A percentile compares a stretch with the other conserved stretches of the same genome.
Evolutionary conservation across 2,888 invertebrate genomes (phyloP).

Genomic region (Meghimatium bilineatum): DNA sequence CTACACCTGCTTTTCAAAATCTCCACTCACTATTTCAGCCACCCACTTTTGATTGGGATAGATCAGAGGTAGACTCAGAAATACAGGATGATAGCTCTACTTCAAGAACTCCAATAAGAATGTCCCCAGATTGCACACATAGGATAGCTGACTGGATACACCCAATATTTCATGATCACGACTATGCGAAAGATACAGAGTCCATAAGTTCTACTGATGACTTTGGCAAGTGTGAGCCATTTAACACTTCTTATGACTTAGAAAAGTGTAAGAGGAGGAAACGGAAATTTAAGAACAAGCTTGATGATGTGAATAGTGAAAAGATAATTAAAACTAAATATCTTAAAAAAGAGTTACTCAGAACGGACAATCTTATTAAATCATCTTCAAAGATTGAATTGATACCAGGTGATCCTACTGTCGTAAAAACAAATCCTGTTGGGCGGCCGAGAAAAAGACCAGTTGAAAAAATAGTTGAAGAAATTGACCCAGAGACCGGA

Average conservation of each 20-base stretch:
- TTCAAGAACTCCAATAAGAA: slow-evolving; percentile 39
- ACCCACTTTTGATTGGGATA: slow-evolving; percentile 55
- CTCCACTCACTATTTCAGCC: slow-evolving; percentile 52
- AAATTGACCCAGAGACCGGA: slow-evolving; percentile 54
- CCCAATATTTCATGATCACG: slow-evolving; percentile 67
- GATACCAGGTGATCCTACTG: background rate
- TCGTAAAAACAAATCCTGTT: slow-evolving; percentile 47
- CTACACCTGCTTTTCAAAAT: slow-evolving; percentile 46
- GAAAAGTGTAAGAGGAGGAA: slow-evolving; percentile 38
- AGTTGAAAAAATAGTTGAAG: slow-evolving; percentile 41
- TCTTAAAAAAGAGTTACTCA: slow-evolving; percentile 50
- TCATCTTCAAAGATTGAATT: slow-evolving; percentile 13
- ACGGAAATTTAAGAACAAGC: slow-evolving; percentile 51
- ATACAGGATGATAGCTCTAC: slow-evolving; percentile 52
- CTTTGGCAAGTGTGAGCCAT: slow-evolving; percentile 5
- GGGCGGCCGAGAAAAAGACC: slow-evolving; percentile 50
- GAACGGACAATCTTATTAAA: slow-evolving; percentile 42
- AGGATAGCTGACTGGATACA: slow-evolving; percentile 42
- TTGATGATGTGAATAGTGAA: slow-evolving; percentile 42
- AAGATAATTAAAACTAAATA: slow-evolving; percentile 52
- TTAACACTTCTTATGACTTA: slow-evolving; percentile 11
- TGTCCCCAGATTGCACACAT: slow-evolving; percentile 34
- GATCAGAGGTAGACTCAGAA: slow-evolving; percentile 56
- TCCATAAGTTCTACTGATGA: slow-evolving; percentile 21
- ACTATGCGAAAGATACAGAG: slow-evolving; percentile 57